Conservation (phyloP, 2,113 vertebrate species). For the Rhegmatorhina hoffmannsi region DNA sequence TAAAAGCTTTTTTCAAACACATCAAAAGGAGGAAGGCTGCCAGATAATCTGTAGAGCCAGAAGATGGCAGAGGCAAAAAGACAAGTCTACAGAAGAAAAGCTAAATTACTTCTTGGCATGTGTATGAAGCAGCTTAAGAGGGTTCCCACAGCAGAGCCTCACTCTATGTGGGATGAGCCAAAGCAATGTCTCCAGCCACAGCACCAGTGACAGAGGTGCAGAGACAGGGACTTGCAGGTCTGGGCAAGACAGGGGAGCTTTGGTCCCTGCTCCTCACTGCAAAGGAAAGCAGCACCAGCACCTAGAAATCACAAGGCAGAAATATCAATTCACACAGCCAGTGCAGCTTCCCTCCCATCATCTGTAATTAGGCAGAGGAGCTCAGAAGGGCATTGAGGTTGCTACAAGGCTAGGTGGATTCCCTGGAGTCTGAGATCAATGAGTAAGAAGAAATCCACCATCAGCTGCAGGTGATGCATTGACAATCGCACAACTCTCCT, state of each 20-base stretch:
- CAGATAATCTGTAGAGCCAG: conserved; percentile 23
- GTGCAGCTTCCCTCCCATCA: not conserved
- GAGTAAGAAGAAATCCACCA: not conserved
- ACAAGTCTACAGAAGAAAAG: conserved; percentile 44
- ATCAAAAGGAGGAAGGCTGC: conserved; percentile 55
- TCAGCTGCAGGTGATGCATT: not conserved
- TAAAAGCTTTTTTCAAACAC: conserved; percentile 57
- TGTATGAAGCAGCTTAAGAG: not conserved
- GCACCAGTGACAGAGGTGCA: not conserved
- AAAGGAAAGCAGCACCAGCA: not conserved
- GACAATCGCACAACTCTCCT: not conserved
- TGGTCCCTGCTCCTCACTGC: not conserved
- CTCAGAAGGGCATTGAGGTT: not conserved
- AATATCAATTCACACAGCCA: not conserved
- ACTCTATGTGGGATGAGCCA: not conserved
- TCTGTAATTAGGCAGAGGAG: not conserved
- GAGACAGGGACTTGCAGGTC: not conserved
- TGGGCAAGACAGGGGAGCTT: not conserved
- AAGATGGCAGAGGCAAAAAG: conserved; percentile 39
- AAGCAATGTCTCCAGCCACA: not conserved
- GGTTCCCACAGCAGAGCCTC: conserved; percentile 20
- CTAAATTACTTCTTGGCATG: conserved; percentile 54
- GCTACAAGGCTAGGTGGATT: not conserved
- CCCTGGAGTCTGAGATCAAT: not conserved
- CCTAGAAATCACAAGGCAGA: not conserved